phyloP scores from a whole-genome alignment of 2,888 invertebrate species.

The Callimorpha dominula region DNA sequence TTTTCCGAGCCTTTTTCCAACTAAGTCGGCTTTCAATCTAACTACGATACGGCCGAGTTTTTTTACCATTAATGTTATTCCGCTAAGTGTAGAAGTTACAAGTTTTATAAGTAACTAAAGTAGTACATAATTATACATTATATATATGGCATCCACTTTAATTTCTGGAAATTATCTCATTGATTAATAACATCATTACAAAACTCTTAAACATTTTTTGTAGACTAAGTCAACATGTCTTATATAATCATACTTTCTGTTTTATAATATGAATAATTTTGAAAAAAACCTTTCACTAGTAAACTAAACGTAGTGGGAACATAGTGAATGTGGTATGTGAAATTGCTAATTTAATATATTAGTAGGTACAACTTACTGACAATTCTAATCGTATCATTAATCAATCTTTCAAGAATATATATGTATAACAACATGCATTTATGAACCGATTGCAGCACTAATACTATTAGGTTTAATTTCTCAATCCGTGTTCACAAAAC shows the following conservation, averaged over 20 bases:
- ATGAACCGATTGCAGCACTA: not conserved
- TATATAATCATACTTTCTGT: conserved; percentile 19
- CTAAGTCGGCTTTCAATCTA: no score
- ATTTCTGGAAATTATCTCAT: not conserved
- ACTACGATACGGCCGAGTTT: not conserved
- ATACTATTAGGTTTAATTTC: not conserved
- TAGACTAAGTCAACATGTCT: conserved; percentile 1
- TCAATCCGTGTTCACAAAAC: not conserved
- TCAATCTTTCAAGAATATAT: no score
- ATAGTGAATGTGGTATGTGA: not conserved
- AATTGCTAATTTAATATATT: conserved; percentile 1
- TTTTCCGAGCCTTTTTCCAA: no score
- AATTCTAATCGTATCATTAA: not conserved
- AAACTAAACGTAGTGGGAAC: conserved; percentile 5
- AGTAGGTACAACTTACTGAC: not conserved
- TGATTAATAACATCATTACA: not conserved
- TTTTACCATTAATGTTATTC: not conserved
- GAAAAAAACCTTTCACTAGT: conserved; percentile 21
- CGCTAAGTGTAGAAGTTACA: not conserved
- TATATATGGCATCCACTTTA: not conserved
- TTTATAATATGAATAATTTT: conserved; percentile 19
- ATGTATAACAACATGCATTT: no score
- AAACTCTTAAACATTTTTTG: not conserved
- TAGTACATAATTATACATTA: no score
- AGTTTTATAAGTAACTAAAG: conserved; percentile 1